Base-by-base conservation (phyloP, 2,888 invertebrate species). In the Slavum lentiscoides region DNA sequence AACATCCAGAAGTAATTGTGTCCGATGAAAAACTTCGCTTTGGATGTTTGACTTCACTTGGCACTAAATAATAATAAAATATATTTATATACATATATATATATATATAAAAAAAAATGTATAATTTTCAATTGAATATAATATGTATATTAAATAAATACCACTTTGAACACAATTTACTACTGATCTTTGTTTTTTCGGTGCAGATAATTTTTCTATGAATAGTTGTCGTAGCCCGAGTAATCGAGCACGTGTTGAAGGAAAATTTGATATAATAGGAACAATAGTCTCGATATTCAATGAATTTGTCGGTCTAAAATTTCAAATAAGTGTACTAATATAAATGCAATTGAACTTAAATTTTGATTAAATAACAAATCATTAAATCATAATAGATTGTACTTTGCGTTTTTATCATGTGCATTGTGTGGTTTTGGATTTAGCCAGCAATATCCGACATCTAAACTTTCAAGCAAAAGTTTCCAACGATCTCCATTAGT, bases 231-330 rank as follows among this genome's bases (percentile, higher is more conserved):
- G 55, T 30, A 80, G 39, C 19, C 80, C 80, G 13, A 80, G 58
- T 64, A 80, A 72, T 55, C 80, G 72, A 39, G 80, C 70, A 19
- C 70, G 61, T 55, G 80, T 80, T 58, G 80, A 64, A 80, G 70
- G 80, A 64, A 80, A 80, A 72, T 80, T 80, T 64, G 80, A 80
- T 80, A 80, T 72, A 15, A 80, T 72, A 72, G 80, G 80, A 66
- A 80, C 80, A 70, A 80, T 80, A 6, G 70, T 72, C 4, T 80
- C 72, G 8, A 80, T 72, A 43, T 64, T 80, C 8, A 80, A 43
- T 80, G 80, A 30, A 64, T 80, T 72, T 19, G 53, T 43, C 23
- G 70, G 80, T 19, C 80, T 80, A 30, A 64, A 74, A 66, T 37
- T 2, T 74, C 0, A 49, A 19, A 59, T 43, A 59, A 58, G 58